Evolutionary conservation across 2,113 vertebrate species (phyloP), one percentile per base, ranked within the genome.

Genomic region (Columba janthina): DNA sequence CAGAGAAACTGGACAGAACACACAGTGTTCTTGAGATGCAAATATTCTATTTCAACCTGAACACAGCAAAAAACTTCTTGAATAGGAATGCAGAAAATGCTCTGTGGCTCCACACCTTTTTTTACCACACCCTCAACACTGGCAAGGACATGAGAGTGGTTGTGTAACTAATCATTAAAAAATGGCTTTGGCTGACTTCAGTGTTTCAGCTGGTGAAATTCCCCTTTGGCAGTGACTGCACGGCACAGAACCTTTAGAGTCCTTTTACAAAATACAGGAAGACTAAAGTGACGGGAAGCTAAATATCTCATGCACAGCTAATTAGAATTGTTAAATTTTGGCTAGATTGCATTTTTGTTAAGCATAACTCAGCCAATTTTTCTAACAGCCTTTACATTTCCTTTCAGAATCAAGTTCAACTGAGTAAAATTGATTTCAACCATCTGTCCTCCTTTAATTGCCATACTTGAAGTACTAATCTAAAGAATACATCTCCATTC

Each of bases 91-190:
- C 48, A 93, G 69, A 93, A 90, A 95, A 86, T 88, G 58, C 34
- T 93, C 69, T 74, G 51, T 74, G 26, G 58, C 28, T 86, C 88
- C 86, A 73, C 94, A 84, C 92, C 83, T 94, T 84, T 85, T 90
- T 70, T 77, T 64, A 94, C 95, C 94, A 97, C 96, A 93, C 96
- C 96, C 88, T 97, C 65, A 67, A 32, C 83, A 74, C 57, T 95
- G 90, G 94, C 90, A 86, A 88, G 86, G 73, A 71, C 83, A 80
- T n/a, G 50, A 93, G 40, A 84, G 51, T 51, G 20, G 79, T 95
- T 95, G 83, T 60, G 65, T 65, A 96, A 97, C 72, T 56, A 31
- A 90, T 93, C 64, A 93, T 92, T 96, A 92, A 86, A 95, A 92
- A 77, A 85, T 51, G 75, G 32, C 64, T 95, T 64, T 66, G 92